Conservation (phyloP, 2,113 vertebrate species). For the Cyprinus carpio region DNA sequence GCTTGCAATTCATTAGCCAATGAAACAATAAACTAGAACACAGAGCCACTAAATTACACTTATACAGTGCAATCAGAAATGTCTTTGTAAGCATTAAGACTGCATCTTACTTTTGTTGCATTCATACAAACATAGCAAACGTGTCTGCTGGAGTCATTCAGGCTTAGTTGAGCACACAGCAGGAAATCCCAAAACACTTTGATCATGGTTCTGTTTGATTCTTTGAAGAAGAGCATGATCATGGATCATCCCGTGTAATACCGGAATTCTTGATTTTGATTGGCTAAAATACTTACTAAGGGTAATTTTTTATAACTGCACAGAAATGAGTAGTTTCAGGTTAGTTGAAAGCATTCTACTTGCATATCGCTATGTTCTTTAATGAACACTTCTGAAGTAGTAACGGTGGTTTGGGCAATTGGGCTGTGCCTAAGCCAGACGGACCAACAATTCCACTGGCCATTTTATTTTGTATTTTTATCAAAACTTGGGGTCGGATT, state of each 20-base stretch:
- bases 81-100: not conserved
- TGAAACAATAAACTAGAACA: not conserved
- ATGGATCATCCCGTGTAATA: not conserved
- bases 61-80: not conserved
- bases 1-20: not conserved
- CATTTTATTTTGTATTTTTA: no score
- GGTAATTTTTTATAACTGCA: not conserved
- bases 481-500: no score
- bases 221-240: not conserved
- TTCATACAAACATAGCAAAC: not conserved
- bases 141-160: not conserved
- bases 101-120: not conserved
- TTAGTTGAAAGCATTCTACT: not conserved
- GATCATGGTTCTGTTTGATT: not conserved
- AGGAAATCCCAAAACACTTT: conserved; percentile 21
- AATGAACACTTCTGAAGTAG: not conserved
- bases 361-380: not conserved
- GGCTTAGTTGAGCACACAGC: conserved; percentile 13
- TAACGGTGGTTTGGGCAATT: no score
- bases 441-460: not conserved
- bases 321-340: not conserved
- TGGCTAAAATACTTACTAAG: not conserved
- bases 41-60: not conserved
- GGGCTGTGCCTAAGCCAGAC: no score
- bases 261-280: not conserved